A percentile compares a stretch with the other conserved stretches of the same genome.
phyloP scores from a whole-genome alignment of 1,140 invertebrate species.

The Mycetomoellerius zeteki region DNA sequence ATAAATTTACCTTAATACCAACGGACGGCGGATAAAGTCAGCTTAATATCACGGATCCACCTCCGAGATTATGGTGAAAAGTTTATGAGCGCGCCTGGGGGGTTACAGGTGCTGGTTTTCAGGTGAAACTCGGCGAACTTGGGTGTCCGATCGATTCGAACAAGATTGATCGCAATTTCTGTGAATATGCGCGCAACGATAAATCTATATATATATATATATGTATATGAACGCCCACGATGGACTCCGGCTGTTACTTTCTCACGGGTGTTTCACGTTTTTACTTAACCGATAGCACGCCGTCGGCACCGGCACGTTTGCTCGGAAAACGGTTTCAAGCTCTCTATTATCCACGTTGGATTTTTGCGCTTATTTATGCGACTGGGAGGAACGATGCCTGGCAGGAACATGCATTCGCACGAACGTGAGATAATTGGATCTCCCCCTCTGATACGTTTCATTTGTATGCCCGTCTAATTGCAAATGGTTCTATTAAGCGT shows the following conservation, averaged over 20 bases:
- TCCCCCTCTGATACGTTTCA: slow-evolving; percentile 9
- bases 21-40: slow-evolving; percentile 30
- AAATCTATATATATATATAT: slow-evolving; percentile 36
- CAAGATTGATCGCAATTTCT: slow-evolving; percentile 24
- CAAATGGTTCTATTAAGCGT: slow-evolving; percentile 55
- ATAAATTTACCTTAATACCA: slow-evolving; percentile 65
- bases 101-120: slow-evolving; percentile 31
- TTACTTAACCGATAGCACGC: slow-evolving; percentile 23
- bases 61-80: slow-evolving; percentile 55
- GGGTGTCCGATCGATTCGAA: slow-evolving; percentile 23
- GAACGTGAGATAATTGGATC: slow-evolving; percentile 63
- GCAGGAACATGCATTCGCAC: slow-evolving; percentile 55
- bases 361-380: slow-evolving; percentile 60
- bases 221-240: background rate
- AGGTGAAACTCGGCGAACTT: slow-evolving; percentile 23
- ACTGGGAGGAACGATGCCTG: slow-evolving; percentile 2
- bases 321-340: slow-evolving; percentile 17
- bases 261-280: slow-evolving; percentile 33
- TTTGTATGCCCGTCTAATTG: slow-evolving; percentile 32
- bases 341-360: slow-evolving; percentile 61
- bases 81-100: slow-evolving; percentile 53
- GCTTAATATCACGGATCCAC: slow-evolving; percentile 60
- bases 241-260: slow-evolving; percentile 50
- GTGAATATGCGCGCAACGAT: background rate
- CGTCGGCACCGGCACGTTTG: slow-evolving; percentile 14